Evolutionary conservation across 2,113 vertebrate genomes (phyloP).

Genomic region (Hippocampus mohnikei): DNA sequence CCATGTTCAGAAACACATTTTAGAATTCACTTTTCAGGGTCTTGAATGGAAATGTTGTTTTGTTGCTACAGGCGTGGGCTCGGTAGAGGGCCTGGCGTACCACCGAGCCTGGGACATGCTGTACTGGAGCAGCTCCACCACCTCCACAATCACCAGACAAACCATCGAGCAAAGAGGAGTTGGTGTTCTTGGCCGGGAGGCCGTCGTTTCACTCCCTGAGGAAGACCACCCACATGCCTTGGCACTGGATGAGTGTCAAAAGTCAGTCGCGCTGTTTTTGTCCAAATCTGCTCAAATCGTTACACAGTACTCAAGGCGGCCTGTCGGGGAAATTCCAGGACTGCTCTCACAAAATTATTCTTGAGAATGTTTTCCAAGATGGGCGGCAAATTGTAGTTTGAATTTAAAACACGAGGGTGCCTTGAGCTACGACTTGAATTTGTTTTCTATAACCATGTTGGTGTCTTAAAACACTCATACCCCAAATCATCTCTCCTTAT

Average conservation of each 20-base stretch:
- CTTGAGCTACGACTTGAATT: too few relatives aligned
- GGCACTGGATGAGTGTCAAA: constrained; percentile 91
- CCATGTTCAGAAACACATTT: too few relatives aligned
- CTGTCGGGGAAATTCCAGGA: not conserved
- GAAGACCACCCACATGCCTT: constrained; percentile 94
- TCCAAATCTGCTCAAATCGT: not conserved
- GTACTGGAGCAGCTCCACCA: constrained; percentile 96
- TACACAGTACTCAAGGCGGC: not conserved
- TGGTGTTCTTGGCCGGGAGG: constrained; percentile 80
- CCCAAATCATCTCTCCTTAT: too few relatives aligned
- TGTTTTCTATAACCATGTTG: too few relatives aligned
- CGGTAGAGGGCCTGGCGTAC: constrained; percentile 94
- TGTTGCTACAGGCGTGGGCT: constrained; percentile 82
- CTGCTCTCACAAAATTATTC: not conserved
- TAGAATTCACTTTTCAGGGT: not conserved
- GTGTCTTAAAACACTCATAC: too few relatives aligned
- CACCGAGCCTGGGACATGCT: constrained; percentile 92
- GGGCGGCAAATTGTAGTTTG: too few relatives aligned
- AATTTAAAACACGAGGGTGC: too few relatives aligned
- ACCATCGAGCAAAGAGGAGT: constrained; percentile 81
- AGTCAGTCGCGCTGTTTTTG: constrained; percentile 47
- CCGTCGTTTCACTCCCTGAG: constrained; percentile 89
- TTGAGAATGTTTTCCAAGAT: too few relatives aligned
- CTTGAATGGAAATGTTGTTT: not conserved
- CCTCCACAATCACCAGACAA: constrained; percentile 90